Base-by-base conservation (phyloP, 2,888 invertebrate genomes). In the Gastrophysa polygoni region DNA sequence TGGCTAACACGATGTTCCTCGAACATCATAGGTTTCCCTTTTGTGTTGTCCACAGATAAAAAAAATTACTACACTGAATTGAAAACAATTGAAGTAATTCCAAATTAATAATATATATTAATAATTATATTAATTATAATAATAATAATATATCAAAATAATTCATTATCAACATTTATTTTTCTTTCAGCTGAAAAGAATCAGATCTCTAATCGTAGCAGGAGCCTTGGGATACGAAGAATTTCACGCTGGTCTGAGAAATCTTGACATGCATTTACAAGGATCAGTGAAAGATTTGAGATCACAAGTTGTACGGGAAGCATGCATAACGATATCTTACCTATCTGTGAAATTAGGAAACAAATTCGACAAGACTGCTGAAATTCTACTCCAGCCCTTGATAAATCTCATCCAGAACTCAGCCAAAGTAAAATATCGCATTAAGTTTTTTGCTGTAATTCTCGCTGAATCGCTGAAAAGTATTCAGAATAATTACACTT, bases 321-420 rank as follows among this genome's bases (percentile, higher is more conserved):
- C 95, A 1, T 98, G 97, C 78, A 92, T 98, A 64, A 95, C 97
- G 0, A 89, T 98, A 73, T 95, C 97, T 43, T 96, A 90, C 83
- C 87, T 97, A 83, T 90, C 96, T 51, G 93, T 95, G 82, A 88
- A 89, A 54, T 80, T 98, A 57, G 90, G 91, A 61, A 89, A 86
- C 73, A 94, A 92, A 79, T 86, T 93, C 72, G 96, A 97, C 71
- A 91, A 90, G 77, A 91, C 95, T 82, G 91, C 92, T 44, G 91
- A 96, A 78, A 86, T 89, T 68, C 86, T 97, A 56, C 82, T 98
- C 50, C 91, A 91, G 68, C 88, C 89, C 72, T 83, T 98, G 24
- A 93, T 98, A 76, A 91, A 91, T 79, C 87, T 98, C 62, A 93
- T 98, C 81, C 95, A 94, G 76, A 98, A 97, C 80, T 94, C 95